Evolutionary conservation across 2,113 vertebrate genomes (phyloP).

Genomic region (Crotophaga sulcirostris): DNA sequence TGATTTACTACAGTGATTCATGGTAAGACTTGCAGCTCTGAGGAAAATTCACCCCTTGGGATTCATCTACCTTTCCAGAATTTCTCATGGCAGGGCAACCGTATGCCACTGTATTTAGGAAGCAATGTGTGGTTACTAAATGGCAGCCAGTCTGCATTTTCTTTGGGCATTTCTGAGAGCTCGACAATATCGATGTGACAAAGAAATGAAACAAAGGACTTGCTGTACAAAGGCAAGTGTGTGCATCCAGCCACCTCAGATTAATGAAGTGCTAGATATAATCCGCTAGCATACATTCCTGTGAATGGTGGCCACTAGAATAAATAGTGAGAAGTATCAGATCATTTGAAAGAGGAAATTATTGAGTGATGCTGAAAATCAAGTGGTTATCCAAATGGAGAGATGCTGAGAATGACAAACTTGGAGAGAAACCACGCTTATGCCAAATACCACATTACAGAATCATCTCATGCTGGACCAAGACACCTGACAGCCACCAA

Average conservation of each 20-base stretch:
- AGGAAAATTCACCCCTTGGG: conserved; percentile 26
- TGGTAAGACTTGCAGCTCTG: background rate
- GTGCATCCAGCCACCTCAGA: background rate
- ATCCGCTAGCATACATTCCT: background rate
- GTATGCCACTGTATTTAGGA: background rate
- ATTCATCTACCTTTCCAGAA: conserved; percentile 53
- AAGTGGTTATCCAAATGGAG: background rate
- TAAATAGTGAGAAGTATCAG: background rate
- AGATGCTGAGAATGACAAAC: background rate
- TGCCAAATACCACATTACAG: background rate
- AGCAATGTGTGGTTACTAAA: background rate
- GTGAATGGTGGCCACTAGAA: background rate
- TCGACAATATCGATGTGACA: background rate
- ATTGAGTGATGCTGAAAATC: background rate
- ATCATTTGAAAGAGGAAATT: background rate
- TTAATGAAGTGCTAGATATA: background rate
- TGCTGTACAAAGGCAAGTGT: background rate
- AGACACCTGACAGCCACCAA: background rate
- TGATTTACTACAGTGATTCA: conserved; percentile 60
- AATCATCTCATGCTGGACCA: background rate
- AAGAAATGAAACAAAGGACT: background rate
- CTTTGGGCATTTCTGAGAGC: conserved; percentile 3
- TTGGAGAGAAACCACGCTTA: background rate
- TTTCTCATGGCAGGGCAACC: background rate
- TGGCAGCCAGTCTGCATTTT: background rate